phyloP scores from a whole-genome alignment of 2,113 vertebrate genomes.

The Cynocephalus volans region DNA sequence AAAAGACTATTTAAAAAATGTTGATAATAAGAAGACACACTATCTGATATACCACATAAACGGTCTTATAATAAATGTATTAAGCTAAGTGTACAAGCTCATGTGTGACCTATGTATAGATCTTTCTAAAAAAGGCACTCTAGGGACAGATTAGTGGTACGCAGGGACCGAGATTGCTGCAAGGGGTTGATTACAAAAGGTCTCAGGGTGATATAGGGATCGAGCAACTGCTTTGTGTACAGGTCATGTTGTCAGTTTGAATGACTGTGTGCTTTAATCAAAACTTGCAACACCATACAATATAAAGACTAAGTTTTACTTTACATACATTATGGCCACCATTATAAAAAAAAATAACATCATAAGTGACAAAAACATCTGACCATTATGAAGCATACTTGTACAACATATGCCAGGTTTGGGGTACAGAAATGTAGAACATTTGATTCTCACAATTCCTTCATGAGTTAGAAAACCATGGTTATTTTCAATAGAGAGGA shows the following conservation, averaged over 20 bases:
- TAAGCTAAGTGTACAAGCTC: background rate
- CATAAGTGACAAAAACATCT: background rate
- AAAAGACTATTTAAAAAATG: background rate
- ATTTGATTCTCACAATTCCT: background rate
- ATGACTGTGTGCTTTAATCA: background rate
- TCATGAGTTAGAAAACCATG: background rate
- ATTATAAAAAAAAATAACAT: background rate
- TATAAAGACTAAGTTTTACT: background rate
- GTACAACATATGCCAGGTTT: background rate
- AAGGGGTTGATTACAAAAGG: background rate
- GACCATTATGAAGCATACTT: fast-evolving
- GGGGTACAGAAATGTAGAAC: background rate
- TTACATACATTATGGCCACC: background rate
- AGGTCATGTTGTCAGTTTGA: too few species aligned
- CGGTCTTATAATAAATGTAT: background rate
- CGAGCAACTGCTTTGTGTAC: too few species aligned
- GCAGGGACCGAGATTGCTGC: fast-evolving
- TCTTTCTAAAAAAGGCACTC: background rate
- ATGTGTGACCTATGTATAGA: background rate
- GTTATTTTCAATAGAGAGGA: fast-evolving
- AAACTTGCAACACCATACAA: background rate
- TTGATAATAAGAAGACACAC: background rate
- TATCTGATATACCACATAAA: background rate
- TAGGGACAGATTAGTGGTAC: background rate
- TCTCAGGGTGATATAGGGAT: fast-evolving